Base-by-base conservation (phyloP, 1,140 invertebrate species). In the Achatina immaculata region DNA sequence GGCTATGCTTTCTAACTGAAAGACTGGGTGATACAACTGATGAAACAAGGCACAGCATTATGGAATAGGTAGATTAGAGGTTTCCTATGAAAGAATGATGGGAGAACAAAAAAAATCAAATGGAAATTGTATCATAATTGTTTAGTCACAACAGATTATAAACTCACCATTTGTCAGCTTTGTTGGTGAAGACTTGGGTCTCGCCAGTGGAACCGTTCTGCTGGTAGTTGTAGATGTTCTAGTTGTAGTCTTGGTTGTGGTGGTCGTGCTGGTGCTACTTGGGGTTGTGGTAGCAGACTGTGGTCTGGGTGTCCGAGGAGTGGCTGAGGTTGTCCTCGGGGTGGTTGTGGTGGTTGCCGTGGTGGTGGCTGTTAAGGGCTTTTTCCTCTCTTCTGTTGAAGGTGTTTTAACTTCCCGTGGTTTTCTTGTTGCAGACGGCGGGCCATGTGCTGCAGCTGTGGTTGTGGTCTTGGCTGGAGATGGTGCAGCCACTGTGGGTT, bases 131-230 rank as follows among this genome's bases (percentile, higher is more conserved):
- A n/a, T n/a, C n/a, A n/a, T n/a, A n/a, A n/a, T n/a, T n/a, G n/a
- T n/a, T n/a, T n/a, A n/a, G n/a, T n/a, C n/a, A n/a, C n/a, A n/a
- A n/a, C n/a, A n/a, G n/a, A n/a, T n/a, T n/a, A n/a, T 28, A 34
- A 28, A 48, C 71, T 48, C n/a, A 73, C 71, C 71, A 51, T 73
- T 73, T 45, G 71, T 73, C 48, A 73, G 71, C 48, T 73, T 73
- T 19, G 71, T 73, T 1, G 71, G 71, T 43, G 71, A 73, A 51
- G 71, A 73, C 34, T 73, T 73, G n/a, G 71, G 71, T 45, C 71
- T 43, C 1, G 71, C 19, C 45, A 51, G 21, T 14, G 71, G 16
- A 3, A 43, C 28, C 48, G 38, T 73, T 6, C 43, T 73, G 21
- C 19, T 45, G 31, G 71, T 34, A 28, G 43, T 34, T 16, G 31